A percentile compares a stretch with the other conserved stretches of the same genome.
Evolutionary conservation across 2,888 invertebrate genomes (phyloP).

Genomic region (Mythimna ferrago): DNA sequence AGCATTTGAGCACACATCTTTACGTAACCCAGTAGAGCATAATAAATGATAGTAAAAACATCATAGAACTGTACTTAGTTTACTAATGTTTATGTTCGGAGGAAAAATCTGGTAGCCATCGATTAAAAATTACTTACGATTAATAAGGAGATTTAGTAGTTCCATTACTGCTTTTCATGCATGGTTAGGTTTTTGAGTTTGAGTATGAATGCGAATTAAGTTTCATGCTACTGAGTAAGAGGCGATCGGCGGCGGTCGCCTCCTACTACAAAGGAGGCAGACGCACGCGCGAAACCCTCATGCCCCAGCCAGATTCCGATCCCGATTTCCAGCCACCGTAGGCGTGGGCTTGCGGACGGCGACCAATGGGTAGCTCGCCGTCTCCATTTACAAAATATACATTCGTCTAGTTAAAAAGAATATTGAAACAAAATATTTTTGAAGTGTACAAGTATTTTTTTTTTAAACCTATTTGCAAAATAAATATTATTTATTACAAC

Average conservation of each 20-base stretch:
- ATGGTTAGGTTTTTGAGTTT: not conserved
- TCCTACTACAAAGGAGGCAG: too few species aligned
- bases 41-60: constrained; percentile 41
- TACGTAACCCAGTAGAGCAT: constrained; percentile 27
- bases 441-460: too few species aligned
- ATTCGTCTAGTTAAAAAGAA: not conserved
- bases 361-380: too few species aligned
- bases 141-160: not conserved
- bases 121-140: constrained; percentile 6
- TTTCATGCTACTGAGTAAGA: not conserved
- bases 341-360: too few species aligned
- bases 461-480: too few species aligned
- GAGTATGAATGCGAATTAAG: not conserved
- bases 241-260: too few species aligned
- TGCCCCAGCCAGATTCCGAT: too few species aligned
- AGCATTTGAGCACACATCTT: constrained; percentile 18
- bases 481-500: too few species aligned
- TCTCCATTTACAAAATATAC: too few species aligned
- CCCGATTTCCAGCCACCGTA: too few species aligned
- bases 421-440: too few species aligned
- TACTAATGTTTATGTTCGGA: not conserved
- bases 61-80: constrained; percentile 28
- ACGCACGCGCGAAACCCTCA: too few species aligned
- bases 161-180: constrained; percentile 11
- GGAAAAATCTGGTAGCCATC: not conserved